These are phyloP conservation scores for Microcebus ravelobensis DNA, from an alignment of 2,113 vertebrate species.

Conservation along the genomic window DNA sequence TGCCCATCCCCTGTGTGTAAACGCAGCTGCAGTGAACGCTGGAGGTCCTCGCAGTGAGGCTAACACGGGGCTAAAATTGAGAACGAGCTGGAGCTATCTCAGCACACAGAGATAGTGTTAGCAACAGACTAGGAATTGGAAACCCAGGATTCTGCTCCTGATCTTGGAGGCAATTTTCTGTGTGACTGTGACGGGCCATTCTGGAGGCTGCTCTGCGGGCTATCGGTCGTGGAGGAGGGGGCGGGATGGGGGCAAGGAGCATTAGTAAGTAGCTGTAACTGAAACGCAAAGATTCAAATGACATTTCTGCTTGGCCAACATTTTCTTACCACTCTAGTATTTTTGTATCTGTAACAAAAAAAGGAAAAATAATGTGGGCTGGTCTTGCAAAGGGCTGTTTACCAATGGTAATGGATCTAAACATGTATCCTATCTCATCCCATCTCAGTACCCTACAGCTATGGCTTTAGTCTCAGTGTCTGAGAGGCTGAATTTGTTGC, in stretches of 20 bases:
- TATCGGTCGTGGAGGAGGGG: not conserved
- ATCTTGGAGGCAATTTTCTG: slow-evolving; percentile 2
- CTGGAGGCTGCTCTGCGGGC: not conserved
- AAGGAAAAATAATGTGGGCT: not conserved
- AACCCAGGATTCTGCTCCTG: not conserved
- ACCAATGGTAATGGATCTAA: not conserved
- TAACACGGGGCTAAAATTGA: not conserved
- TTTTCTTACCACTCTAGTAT: not conserved
- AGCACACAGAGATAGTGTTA: not conserved
- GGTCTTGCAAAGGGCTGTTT: not conserved
- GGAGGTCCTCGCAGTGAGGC: not conserved
- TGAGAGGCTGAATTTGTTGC: slow-evolving; percentile 23
- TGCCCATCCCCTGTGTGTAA: not conserved
- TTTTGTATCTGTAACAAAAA: not conserved
- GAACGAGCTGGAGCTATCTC: not conserved
- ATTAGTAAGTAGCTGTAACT: not conserved
- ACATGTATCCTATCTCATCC: not conserved
- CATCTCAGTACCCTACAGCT: not conserved
- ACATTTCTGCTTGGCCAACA: not conserved
- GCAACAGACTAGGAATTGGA: not conserved
- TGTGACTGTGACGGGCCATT: not conserved
- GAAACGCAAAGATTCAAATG: not conserved
- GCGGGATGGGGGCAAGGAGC: not conserved
- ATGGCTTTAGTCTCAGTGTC: not conserved
- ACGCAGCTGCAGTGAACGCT: not conserved